Base-by-base conservation (phyloP, 2,888 invertebrate genomes). In the Hydraecia micacea region DNA sequence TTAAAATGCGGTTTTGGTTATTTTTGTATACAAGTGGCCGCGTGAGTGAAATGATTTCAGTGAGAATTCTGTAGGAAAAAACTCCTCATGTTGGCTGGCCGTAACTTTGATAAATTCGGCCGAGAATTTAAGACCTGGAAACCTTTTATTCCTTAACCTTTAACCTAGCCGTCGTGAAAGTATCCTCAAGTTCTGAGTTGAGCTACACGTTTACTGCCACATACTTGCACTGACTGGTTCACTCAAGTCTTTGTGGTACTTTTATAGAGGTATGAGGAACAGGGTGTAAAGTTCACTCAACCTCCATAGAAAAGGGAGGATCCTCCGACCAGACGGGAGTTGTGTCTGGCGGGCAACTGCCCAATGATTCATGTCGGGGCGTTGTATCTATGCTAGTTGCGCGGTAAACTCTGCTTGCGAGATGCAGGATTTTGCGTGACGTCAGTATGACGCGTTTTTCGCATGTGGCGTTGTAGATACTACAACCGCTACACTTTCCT, bases 1-100 rank as follows among this genome's bases (percentile, higher is more conserved):
- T 83, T 84, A 84, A 84, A 84, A 83, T 58, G 62, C 25, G 0
- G 49, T 69, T 80, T 73, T 84, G 46, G 63, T 84, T 75, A 78
- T 70, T 75, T 83, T 80, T 73, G 32, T 75, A 28, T 68, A 55
- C 58, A 67, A 62, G 58, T 32, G 1, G 46, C 52, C 4, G 42
- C 36, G 28, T 15, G 63, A 63, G 13, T 68, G 46, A 39, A 72
- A 79, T 69, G 46, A 62, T 52, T 80, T 52, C 21, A 79, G 55
- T 68, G 52, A 68, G 42, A 67, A 63, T 42, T 70, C 65, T 70
- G 42, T 21, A 69, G 42, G n/a, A 69, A 73, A 62, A 63, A 9
- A 7, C 46, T 52, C 1, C n/a, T 11, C 46, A n/a, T 25, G 60
- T 67, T 46, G 2, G 28, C 25, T 70, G 25, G 4, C n/a, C 25